Base-by-base conservation (phyloP, 2,113 vertebrate species). In the Hippocampus abdominalis region DNA sequence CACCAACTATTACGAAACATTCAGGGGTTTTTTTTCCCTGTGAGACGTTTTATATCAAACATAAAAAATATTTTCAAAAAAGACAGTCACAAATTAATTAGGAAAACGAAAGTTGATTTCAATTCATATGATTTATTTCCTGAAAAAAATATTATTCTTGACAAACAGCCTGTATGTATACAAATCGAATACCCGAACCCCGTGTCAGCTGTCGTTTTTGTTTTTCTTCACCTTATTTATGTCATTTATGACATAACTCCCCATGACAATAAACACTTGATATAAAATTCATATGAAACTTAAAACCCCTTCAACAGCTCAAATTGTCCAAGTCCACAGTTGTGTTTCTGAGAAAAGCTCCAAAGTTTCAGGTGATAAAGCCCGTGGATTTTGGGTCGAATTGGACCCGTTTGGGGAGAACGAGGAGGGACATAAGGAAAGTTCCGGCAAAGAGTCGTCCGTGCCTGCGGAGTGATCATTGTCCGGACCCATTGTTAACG, bases 281-380 rank as follows among this genome's bases (percentile, higher is more conserved):
- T 68, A 82, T 66, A 83, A 76, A 63, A 66, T 49, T 46, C 46
- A 23, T 40, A 49, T 71, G 54, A 59, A 62, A 65, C 64, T 40
- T 40, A 12, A 76, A 68, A 36, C 62, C 69, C 54, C 72, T 70
- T 96, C 90, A 98, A 83, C 95, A 96, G 91, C 94, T 97, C 89
- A 98, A 88, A 91, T 96, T 95, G 81, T 96, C 94, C 82, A 96
- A 90, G 90, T 98, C 96, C 86, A 97, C 96, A 77, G 96, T 96
- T 80, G 94, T 78, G 96, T 96, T 88, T 98, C 96, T 86, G 96
- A 95, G 89, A 98, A 98, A 90, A 98, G 95, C 87, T 98, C 95
- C 92, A 99, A 97, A 69, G 92, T 94, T 88, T 98, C 95, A 71
- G 93, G 88, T 46, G 94, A 93, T 76, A 98, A 92, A 89, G 94